Base-by-base conservation (phyloP, 2,888 invertebrate genomes). In the Drosophila borborema region DNA sequence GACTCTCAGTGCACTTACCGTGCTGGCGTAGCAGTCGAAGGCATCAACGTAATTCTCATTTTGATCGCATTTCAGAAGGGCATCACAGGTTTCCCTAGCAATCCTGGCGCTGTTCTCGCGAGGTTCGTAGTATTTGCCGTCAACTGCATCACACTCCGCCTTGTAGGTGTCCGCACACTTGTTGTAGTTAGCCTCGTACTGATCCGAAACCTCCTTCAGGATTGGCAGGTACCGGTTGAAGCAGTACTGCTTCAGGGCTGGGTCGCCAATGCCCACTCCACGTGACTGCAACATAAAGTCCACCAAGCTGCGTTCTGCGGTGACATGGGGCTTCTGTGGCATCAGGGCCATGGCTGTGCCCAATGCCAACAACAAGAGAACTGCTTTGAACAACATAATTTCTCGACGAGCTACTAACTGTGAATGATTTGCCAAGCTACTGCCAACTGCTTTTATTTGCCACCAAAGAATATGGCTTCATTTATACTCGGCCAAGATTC, bases 301-400 rank as follows among this genome's bases (percentile, higher is more conserved):
- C 12, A 82, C 3, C 14, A 82, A 18, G 31, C 43, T 51, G 28
- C 51, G 28, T 9, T 80, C 61, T 2, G 61, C 3, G 7, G 40
- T 14, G 1, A 71, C 23, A 12, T 38, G 46, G 10, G 65, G 20
- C 9, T 49, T 45, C 10, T 49, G 28, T 9, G 73, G 72, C 8
- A 62, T 34, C 14, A 51, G 3, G n/a, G 77, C 77, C 48, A 69
- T 16, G 18, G 65, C 51, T 20, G 60, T 9, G 61, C 62, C 71
- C 18, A 72, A 23, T 4, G 48, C 60, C 56, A 83, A 20, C 48
- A 79, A 41, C 6, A 83, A 31, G 2, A 51, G 28, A 20, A 75
- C 36, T 12, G 64, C 46, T 65, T 77, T 79, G 8, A 59, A 41
- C 34, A 67, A 72, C 82, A 83, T 83, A 48, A 38, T 77, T 68